Conservation (phyloP, 2,888 invertebrate species). For the Caenorhabditis sp. region DNA sequence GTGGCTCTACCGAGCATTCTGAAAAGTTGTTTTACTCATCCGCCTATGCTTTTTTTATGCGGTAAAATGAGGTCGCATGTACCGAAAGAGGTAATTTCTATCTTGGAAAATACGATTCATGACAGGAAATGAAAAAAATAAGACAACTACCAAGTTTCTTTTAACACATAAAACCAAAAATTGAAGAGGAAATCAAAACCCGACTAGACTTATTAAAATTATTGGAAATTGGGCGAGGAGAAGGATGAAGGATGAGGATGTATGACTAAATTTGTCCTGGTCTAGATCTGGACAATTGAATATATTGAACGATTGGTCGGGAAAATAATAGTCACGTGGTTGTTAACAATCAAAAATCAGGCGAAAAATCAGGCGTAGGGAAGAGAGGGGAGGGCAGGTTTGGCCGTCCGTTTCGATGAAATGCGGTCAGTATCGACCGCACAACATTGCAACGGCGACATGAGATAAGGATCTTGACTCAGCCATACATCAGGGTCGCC, state of each 20-base stretch:
- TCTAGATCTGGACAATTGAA: too few species aligned
- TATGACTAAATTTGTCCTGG: too few species aligned
- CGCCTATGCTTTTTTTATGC: too few species aligned
- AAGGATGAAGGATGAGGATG: too few species aligned
- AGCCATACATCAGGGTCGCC: too few species aligned
- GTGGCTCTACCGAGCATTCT: slow-evolving; percentile 38
- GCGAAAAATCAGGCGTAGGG: not conserved
- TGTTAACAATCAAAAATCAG: not conserved
- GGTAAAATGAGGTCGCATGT: too few species aligned
- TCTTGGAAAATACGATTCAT: not conserved
- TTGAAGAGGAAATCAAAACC: not conserved
- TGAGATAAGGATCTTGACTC: not conserved
- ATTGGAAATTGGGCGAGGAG: not conserved
- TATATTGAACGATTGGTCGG: too few species aligned
- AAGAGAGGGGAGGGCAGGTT: slow-evolving; percentile 16
- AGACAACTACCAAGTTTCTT: not conserved
- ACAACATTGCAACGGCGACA: slow-evolving; percentile 22
- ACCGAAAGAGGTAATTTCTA: too few species aligned
- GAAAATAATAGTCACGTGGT: slow-evolving; percentile 9
- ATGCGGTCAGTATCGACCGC: slow-evolving; percentile 24
- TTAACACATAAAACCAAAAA: not conserved
- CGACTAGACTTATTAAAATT: not conserved
- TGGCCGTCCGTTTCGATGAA: slow-evolving; percentile 30
- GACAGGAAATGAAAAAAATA: not conserved
- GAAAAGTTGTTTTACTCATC: too few species aligned